These are phyloP conservation scores for Acanthacorydalis orientalis DNA, from an alignment of 2,888 invertebrate genomes.

Conservation along the genomic window DNA sequence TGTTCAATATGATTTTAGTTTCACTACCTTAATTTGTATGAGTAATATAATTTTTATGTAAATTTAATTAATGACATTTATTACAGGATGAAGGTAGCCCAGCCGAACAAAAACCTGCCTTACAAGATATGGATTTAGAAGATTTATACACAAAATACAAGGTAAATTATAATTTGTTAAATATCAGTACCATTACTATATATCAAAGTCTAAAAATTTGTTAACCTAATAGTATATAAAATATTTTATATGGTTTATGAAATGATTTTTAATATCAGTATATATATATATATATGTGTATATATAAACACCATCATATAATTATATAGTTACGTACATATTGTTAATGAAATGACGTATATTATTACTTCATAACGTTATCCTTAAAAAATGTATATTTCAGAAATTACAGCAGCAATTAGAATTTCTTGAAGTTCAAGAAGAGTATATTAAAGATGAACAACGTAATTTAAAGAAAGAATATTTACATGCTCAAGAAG, in stretches of 20 bases:
- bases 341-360: too few species aligned
- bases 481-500: slow-evolving; percentile 94
- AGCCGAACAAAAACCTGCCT: slow-evolving; percentile 48
- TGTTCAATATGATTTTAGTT: slow-evolving; percentile 1
- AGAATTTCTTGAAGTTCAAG: slow-evolving; percentile 96
- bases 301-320: not conserved
- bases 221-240: not conserved
- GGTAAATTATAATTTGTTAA: slow-evolving; percentile 29
- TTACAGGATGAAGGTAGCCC: slow-evolving; percentile 49
- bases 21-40: slow-evolving; percentile 7
- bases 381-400: slow-evolving; percentile 7
- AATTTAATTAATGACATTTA: slow-evolving; percentile 7
- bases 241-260: not conserved
- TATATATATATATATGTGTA: not conserved
- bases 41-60: slow-evolving; percentile 14
- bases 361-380: slow-evolving; percentile 5
- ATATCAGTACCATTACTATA: not conserved
- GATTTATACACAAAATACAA: slow-evolving; percentile 94
- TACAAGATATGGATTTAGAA: slow-evolving; percentile 75
- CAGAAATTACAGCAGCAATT: slow-evolving; percentile 91
- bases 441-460: slow-evolving; percentile 99
- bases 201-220: not conserved
- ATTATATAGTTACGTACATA: not conserved
- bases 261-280: slow-evolving; percentile 3
- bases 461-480: slow-evolving; percentile 97